Evolutionary conservation across 1,140 invertebrate species (phyloP).

Genomic region (Hyposmocoma kahamanoa): DNA sequence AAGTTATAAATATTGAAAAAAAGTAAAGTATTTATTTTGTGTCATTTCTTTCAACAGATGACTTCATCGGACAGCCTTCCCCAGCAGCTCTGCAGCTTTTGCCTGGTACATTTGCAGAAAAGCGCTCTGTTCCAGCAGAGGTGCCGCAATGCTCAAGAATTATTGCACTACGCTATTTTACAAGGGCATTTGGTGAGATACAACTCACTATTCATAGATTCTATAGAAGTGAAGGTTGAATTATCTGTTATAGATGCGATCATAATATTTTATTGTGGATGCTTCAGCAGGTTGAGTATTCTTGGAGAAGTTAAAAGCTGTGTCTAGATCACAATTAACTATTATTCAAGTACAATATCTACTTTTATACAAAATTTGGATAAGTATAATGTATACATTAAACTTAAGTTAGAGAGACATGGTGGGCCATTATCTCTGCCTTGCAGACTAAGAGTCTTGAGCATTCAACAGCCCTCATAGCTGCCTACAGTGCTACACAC

Average conservation of each 20-base stretch:
- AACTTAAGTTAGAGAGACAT: too few species aligned
- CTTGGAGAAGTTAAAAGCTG: not conserved
- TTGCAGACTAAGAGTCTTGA: too few species aligned
- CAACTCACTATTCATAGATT: not conserved
- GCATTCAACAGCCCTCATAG: too few species aligned
- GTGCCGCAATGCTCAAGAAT: constrained; percentile 25
- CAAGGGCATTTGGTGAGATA: not conserved
- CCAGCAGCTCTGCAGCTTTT: constrained; percentile 34
- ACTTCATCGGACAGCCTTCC: constrained; percentile 21
- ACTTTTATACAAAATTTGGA: too few species aligned
- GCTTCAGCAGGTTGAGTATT: not conserved
- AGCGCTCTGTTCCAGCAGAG: constrained; percentile 29
- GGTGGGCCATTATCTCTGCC: too few species aligned
- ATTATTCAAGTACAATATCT: not conserved
- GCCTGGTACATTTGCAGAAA: constrained; percentile 26
- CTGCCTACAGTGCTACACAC: too few species aligned
- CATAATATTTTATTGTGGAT: not conserved
- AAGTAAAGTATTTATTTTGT: too few species aligned
- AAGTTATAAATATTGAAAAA: too few species aligned
- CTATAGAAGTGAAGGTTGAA: not conserved
- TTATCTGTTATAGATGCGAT: not conserved
- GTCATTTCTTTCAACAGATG: too few species aligned
- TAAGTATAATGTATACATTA: too few species aligned
- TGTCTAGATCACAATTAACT: not conserved
- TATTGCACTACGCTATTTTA: constrained; percentile 22